Base-by-base conservation (phyloP, 1,140 invertebrate genomes). In the Choristoneura fumiferana region DNA sequence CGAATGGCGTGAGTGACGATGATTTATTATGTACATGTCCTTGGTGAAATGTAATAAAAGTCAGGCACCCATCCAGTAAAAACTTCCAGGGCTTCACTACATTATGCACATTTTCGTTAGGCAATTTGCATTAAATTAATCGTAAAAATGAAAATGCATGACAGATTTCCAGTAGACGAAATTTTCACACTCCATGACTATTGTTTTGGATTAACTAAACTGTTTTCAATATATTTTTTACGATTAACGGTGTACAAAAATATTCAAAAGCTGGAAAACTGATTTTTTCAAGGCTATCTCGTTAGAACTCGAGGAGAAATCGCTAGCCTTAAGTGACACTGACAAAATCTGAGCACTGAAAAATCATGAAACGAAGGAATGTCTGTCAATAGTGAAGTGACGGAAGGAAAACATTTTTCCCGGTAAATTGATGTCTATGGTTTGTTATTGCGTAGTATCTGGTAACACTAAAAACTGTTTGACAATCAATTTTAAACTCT, bases 1-100 rank as follows among this genome's bases (percentile, higher is more conserved):
- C 77, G 84, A 89, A 78, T 73, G 73, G 75, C 71, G 73, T 73
- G 72, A 78, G 71, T 71, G 71, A 72, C 73, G 72, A 79, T 77
- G 76, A 79, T 79, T 89, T 87, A 78, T 72, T 83, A 83, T 84
- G 78, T 71, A 84, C 86, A 89, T 89, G 86, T 87, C 86, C 86
- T 89, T 84, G 77, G 76, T 67, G 76, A 81, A 77, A 69, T 80
- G 55, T 73, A 68, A 66, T 78, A 73, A 71, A 71, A 79, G 74
- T 73, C 67, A 73, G 56, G 73, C 68, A 76, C 73, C 66, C 76
- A 75, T 74, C 71, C 79, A 85, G 82, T 70, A 71, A 71, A 78
- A 73, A 67, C 63, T 64, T 68, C 60, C 38, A 45, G 65, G 55
- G 60, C 60, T 39, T 53, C 54, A 54, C 60, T 69, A 74, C 69